Base-by-base conservation (phyloP, 2,888 invertebrate species). In the Zonitis immaculata region DNA sequence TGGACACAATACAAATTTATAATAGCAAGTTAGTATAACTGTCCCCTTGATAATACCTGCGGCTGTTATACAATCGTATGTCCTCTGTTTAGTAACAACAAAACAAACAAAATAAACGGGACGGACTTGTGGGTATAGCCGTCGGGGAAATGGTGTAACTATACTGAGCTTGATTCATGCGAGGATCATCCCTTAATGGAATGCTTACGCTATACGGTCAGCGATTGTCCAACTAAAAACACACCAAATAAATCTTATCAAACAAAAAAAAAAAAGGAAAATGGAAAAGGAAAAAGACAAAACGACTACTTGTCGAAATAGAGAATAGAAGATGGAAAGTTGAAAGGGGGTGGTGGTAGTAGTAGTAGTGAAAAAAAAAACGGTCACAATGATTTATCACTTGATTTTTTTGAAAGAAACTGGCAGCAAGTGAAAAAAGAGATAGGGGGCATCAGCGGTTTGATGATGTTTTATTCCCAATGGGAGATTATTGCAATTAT, bases 91-190 rank as follows among this genome's bases (percentile, higher is more conserved):
- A n/a, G 22, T 45, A 51, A 58, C 57, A 48, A 53, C 54, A 53
- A 25, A 27, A 32, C 42, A 35, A 20, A 20, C 39, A 20, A 39
- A 39, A 3, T 18, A n/a, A n/a, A n/a, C n/a, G n/a, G n/a, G n/a
- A n/a, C n/a, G n/a, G n/a, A n/a, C n/a, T n/a, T n/a, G n/a, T 18
- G 6, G 18, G 9, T 39, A n/a, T 39, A 62, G 65, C 67, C 67
- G 59, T 61, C 57, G 60, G 66, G 65, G 64, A 62, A 66, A 65
- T 66, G 55, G 59, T n/a, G n/a, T n/a, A n/a, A n/a, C n/a, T n/a
- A n/a, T n/a, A n/a, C 65, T 60, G 65, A 66, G 64, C 72, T 71
- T 72, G 72, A 72, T 72, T 71, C 72, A 72, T 72, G 69, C 69
- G 65, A 61, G 70, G 68, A 68, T 70, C 71, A 63, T 65, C 66